phyloP scores from a whole-genome alignment of 2,888 invertebrate species.

The Yponomeuta evonymella region DNA sequence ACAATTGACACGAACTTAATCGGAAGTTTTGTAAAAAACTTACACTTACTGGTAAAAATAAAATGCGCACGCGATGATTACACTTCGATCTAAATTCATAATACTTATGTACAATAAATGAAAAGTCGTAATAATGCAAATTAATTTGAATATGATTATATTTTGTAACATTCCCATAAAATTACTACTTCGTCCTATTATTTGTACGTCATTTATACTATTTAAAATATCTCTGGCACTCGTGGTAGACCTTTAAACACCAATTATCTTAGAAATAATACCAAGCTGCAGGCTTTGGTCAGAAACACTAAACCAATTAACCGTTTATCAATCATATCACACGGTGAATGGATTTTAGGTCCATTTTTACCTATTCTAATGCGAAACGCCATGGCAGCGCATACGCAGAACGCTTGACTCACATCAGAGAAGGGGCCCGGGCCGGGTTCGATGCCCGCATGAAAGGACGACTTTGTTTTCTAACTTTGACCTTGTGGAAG shows the following conservation, averaged over 20 bases:
- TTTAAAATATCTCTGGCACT: neutral
- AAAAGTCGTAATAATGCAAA: neutral
- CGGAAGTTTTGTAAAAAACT: neutral
- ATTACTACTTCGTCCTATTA: constrained; percentile 4
- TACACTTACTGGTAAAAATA: neutral
- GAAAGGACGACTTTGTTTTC: no score
- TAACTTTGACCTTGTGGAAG: no score
- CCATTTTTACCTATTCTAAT: no score
- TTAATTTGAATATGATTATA: neutral
- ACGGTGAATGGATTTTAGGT: no score
- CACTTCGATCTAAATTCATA: neutral
- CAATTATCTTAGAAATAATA: neutral
- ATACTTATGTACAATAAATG: constrained; percentile 2
- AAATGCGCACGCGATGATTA: neutral
- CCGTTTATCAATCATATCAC: neutral
- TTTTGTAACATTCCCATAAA: neutral
- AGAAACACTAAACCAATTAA: neutral
- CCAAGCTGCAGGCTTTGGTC: neutral
- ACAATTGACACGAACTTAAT: neutral
- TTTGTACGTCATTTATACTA: neutral
- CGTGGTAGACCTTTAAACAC: constrained; percentile 1
- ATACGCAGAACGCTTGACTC: no score
- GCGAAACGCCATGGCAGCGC: no score
- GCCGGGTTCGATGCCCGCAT: no score
- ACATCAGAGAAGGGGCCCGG: no score